Evolutionary conservation across 2,888 invertebrate species (phyloP).

Genomic region (Agrilus cyanescens): DNA sequence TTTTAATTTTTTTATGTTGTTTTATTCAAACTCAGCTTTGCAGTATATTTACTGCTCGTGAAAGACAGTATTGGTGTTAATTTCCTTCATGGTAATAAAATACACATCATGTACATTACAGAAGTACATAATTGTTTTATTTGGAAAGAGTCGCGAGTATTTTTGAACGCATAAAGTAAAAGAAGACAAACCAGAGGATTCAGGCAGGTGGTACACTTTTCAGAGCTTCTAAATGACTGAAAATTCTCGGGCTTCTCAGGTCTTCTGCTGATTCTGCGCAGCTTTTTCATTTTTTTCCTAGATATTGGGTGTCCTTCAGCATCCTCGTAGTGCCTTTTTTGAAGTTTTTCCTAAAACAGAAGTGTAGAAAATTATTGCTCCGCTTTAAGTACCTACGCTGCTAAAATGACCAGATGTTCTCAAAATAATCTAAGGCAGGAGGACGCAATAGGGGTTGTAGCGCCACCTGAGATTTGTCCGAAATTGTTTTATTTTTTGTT

Average conservation of each 20-base stretch:
- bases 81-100: too few species aligned
- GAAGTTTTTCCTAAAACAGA: conserved; percentile 16
- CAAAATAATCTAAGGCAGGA: not conserved
- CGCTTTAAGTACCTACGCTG: conserved; percentile 2
- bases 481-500: too few species aligned
- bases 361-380: not conserved
- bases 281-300: conserved; percentile 75
- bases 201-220: conserved; percentile 56
- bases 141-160: too few species aligned
- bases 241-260: conserved; percentile 47
- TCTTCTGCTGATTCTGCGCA: conserved; percentile 58
- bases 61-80: too few species aligned
- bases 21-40: too few species aligned
- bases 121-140: too few species aligned
- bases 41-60: too few species aligned
- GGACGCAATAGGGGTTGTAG: not conserved
- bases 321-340: conserved; percentile 52
- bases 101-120: too few species aligned
- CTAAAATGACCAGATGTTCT: conserved; percentile 4
- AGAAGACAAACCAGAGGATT: conserved; percentile 57
- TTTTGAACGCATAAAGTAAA: not conserved
- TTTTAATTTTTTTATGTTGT: too few species aligned
- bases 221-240: conserved; percentile 44
- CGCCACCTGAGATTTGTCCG: too few species aligned
- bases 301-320: conserved; percentile 61